Percentiles rank a stretch among this genome's conserved stretches.
These are phyloP conservation scores for Macrosiphum euphorbiae DNA, from an alignment of 2,888 invertebrate species.

Conservation along the genomic window DNA sequence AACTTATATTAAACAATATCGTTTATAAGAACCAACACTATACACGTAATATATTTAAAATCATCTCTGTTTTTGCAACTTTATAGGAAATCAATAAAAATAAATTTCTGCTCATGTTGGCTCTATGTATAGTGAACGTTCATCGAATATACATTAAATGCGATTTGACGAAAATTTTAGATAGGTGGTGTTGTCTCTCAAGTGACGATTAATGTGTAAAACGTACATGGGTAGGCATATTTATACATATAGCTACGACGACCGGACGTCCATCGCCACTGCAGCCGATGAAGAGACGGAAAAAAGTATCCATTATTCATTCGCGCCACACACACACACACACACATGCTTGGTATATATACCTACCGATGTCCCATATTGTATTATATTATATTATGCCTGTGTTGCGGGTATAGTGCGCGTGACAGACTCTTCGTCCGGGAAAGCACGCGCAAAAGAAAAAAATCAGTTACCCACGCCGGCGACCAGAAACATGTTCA, in stretches of 20 bases:
- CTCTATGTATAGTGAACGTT: not conserved
- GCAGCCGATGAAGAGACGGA: not conserved
- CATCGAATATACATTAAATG: not conserved
- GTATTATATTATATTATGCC: slow-evolving; percentile 6
- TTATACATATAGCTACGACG: not conserved
- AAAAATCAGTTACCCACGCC: slow-evolving; percentile 42
- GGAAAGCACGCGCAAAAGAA: slow-evolving; percentile 23
- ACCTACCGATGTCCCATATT: not conserved
- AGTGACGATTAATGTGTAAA: not conserved
- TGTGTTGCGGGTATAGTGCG: not conserved
- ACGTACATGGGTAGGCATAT: not conserved
- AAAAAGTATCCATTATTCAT: slow-evolving; percentile 40
- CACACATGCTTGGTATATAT: not conserved
- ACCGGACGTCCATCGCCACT: not conserved
- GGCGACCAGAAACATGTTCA: slow-evolving; percentile 3
- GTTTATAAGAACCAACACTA: not conserved
- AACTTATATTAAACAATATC: not conserved
- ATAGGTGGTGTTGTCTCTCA: not conserved
- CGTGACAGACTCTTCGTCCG: not conserved
- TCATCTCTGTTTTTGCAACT: not conserved
- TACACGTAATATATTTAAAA: not conserved
- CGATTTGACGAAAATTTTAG: not conserved
- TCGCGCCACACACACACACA: not conserved
- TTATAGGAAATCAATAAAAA: not conserved
- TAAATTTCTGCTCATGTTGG: not conserved